Percentiles rank a stretch among this genome's conserved stretches.
These are phyloP conservation scores for Chelidonichthys spinosus DNA, from an alignment of 2,797 vertebrate species.

Conservation along the genomic window DNA sequence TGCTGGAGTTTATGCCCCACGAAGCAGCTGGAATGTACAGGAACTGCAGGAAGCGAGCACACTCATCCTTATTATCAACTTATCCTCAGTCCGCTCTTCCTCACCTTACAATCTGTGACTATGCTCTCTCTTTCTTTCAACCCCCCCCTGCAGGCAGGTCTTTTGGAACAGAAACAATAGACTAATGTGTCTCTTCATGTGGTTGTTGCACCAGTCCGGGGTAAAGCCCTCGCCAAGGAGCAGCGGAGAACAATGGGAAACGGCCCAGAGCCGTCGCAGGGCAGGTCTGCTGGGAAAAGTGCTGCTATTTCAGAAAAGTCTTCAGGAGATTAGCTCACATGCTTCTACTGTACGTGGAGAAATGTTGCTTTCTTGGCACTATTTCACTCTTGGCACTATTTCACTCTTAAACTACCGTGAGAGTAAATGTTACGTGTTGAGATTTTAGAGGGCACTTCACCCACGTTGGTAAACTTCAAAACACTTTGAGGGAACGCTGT, in stretches of 20 bases:
- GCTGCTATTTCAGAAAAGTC: constrained; percentile 45
- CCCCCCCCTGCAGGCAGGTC: constrained; percentile 67
- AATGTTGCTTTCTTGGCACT: neutral
- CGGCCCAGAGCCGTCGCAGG: constrained; percentile 58
- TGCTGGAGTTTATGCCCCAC: constrained; percentile 76
- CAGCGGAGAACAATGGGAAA: constrained; percentile 66
- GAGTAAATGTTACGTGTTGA: constrained; percentile 30
- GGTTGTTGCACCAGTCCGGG: constrained; percentile 52
- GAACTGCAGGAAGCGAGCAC: constrained; percentile 71
- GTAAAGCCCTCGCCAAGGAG: constrained; percentile 55
- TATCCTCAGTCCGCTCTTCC: constrained; percentile 31
- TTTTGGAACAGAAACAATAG: constrained; percentile 72
- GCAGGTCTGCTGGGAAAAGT: constrained; percentile 60
- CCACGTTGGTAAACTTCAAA: neutral
- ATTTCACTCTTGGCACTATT: neutral
- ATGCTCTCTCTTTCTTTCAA: constrained; percentile 57
- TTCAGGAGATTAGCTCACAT: constrained; percentile 51
- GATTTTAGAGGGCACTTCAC: constrained; percentile 1
- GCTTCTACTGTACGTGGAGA: constrained; percentile 37
- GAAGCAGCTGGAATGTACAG: constrained; percentile 82
- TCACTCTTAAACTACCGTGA: constrained; percentile 5
- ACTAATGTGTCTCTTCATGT: constrained; percentile 71
- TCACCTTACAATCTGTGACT: constrained; percentile 43
- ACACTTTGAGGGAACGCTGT: neutral
- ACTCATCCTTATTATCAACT: constrained; percentile 33